These are phyloP conservation scores for Siniperca knerii DNA, from an alignment of 2,113 vertebrate species.

Conservation along the genomic window DNA sequence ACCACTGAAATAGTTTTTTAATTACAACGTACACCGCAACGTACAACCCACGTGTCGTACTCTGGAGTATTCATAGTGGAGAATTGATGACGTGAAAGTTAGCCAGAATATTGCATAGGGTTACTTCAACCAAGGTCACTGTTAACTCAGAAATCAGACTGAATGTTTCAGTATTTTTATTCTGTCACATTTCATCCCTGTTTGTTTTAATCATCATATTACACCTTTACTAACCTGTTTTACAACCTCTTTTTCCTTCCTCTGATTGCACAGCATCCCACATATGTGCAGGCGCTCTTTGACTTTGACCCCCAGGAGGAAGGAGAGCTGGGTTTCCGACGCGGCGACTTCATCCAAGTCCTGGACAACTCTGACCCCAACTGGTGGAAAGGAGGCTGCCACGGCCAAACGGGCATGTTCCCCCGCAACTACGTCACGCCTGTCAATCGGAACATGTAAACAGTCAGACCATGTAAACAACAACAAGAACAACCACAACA, in stretches of 20 bases:
- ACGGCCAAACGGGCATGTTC: constrained; percentile 98
- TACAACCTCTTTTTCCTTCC: background rate
- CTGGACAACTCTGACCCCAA: constrained; percentile 99
- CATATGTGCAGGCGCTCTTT: constrained; percentile 98
- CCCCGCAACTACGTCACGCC: constrained; percentile 99
- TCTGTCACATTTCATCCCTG: background rate
- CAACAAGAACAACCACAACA: constrained; percentile 35
- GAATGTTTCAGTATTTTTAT: background rate
- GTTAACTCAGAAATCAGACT: background rate
- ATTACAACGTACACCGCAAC: no score
- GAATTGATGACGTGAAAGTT: no score
- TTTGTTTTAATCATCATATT: no score
- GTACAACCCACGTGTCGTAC: no score
- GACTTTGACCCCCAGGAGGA: constrained; percentile 99
- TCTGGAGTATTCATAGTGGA: no score
- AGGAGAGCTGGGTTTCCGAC: constrained; percentile 97
- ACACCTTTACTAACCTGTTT: no score
- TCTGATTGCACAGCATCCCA: constrained; percentile 75
- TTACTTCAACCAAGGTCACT: background rate
- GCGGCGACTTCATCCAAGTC: constrained; percentile 98
- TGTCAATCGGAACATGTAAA: constrained; percentile 96
- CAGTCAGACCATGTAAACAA: constrained; percentile 59
- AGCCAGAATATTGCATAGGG: background rate
- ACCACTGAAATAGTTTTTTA: no score
- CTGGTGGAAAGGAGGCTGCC: constrained; percentile 99